Percentiles rank a stretch among this genome's conserved stretches.
Evolutionary conservation across 2,113 vertebrate species (phyloP).

Genomic region (Nematolebias whitei): DNA sequence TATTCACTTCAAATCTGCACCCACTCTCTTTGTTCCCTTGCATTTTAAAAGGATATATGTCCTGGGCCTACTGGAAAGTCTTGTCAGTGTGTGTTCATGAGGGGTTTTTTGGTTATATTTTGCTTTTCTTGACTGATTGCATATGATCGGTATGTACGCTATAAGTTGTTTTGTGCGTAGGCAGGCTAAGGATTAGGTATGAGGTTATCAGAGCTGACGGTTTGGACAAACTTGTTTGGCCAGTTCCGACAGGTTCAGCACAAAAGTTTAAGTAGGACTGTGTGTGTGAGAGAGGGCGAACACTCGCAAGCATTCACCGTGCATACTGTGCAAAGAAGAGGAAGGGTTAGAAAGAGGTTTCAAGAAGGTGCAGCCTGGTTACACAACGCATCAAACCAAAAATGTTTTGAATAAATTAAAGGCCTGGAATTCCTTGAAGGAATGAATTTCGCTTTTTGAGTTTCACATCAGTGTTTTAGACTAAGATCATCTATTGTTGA

Average conservation of each 20-base stretch:
- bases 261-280: conserved; percentile 23
- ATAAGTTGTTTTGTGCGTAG: conserved; percentile 46
- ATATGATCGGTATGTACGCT: conserved; percentile 11
- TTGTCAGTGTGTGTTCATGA: conserved; percentile 1
- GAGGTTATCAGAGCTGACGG: conserved; percentile 60
- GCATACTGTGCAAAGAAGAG: conserved; percentile 57
- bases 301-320: conserved; percentile 39
- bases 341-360: conserved; percentile 70
- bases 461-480: too few relatives aligned
- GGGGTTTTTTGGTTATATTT: not conserved
- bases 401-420: conserved; percentile 44
- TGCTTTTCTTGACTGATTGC: not conserved
- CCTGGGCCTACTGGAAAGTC: conserved; percentile 35
- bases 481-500: too few relatives aligned
- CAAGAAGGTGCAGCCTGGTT: conserved; percentile 65
- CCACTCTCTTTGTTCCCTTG: conserved; percentile 59
- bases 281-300: conserved; percentile 33
- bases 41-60: conserved; percentile 53
- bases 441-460: too few relatives aligned
- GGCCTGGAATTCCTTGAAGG: not conserved
- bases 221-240: conserved; percentile 79
- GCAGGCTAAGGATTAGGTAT: conserved; percentile 16
- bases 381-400: conserved; percentile 59
- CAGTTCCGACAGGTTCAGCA: conserved; percentile 67
- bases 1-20: conserved; percentile 67